Evolutionary conservation across 2,113 vertebrate genomes (phyloP).

Genomic region (Procapra przewalskii): DNA sequence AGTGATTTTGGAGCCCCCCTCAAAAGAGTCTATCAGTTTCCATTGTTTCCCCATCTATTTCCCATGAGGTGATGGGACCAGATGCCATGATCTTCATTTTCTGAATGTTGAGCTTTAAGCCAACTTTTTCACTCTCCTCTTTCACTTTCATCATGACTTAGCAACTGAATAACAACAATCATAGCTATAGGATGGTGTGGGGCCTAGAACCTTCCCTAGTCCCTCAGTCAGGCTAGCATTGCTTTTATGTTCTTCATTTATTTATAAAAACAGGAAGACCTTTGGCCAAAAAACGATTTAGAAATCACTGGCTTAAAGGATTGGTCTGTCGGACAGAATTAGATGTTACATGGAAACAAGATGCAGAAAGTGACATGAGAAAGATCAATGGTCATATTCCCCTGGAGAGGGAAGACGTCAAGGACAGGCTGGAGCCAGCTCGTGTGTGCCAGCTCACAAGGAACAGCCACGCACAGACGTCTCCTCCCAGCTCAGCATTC

Average conservation of each 20-base stretch:
- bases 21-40: not conserved
- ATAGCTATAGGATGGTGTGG: not conserved
- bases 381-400: not conserved
- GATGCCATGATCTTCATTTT: not conserved
- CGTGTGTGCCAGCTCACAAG: not conserved
- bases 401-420: not conserved
- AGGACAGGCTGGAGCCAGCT: not conserved
- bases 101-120: not conserved
- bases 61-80: not conserved
- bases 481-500: not conserved
- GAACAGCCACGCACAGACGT: accelerated
- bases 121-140: not conserved
- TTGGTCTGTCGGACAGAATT: not conserved
- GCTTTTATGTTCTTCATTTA: not conserved
- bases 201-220: not conserved
- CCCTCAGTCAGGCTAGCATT: not conserved
- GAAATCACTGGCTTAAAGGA: not conserved
- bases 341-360: not conserved
- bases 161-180: not conserved
- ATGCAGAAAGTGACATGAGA: not conserved
- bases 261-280: not conserved
- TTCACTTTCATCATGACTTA: not conserved
- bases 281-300: not conserved
- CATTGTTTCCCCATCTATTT: not conserved
- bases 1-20: not conserved